Evolutionary conservation across 2,797 vertebrate genomes (phyloP), one percentile per base, ranked within the genome.

Genomic region (Furcifer pardalis): DNA sequence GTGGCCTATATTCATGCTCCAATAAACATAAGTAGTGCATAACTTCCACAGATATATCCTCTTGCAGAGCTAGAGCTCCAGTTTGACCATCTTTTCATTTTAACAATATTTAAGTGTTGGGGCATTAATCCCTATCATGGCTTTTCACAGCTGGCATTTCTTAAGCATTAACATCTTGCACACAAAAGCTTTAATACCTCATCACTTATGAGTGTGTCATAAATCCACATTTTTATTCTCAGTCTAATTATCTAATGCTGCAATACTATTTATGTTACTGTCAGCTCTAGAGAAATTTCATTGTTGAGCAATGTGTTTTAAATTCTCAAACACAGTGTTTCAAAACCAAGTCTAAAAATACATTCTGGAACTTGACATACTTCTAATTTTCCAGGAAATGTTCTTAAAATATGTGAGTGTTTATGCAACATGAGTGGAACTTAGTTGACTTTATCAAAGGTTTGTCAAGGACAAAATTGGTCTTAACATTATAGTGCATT

Each of bases 101-200:
- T 68, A 82, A 15, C 2, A 1, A 46, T 69, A 30, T 21, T 84
- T 82, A 76, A 86, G 71, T 83, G 25, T 0, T 60, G 27, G 15
- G 72, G 12, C 49, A 0, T 86, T 75, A 40, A 85, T 80, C 56
- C 49, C 82, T 30, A 80, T 82, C 7, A 76, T 35, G 0, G 0
- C 42, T 42, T 68, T 52, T 77, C 76, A 81, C 66, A 69, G 40
- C 0, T 69, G 65, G 75, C 86, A 68, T 87, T 85, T 74, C 27
- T 72, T 42, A 79, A 82, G 27, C 42, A 72, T 90, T 85, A 84
- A 62, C n/a, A 83, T 79, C 86, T 68, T 25, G 60, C 17, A 73
- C 63, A 40, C 17, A 59, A 86, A 83, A 83, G 0, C 86, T 78
- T n/a, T 40, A 52, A 81, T 85, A 65, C 74, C 76, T 85, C 63